phyloP scores from a whole-genome alignment of 2,888 invertebrate species.

The Drosophila conformis region DNA sequence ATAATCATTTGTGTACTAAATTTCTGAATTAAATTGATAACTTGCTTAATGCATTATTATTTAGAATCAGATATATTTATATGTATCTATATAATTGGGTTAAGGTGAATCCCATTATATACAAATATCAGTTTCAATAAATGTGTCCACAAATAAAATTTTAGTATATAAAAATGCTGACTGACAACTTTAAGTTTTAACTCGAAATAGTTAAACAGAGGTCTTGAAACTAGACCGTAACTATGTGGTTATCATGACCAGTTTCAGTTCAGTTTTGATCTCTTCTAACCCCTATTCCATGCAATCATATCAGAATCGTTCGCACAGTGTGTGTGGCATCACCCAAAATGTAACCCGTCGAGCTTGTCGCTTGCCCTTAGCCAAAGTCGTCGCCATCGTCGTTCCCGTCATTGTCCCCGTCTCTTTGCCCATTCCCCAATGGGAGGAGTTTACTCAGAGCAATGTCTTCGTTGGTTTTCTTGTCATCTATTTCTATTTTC shows the following conservation, averaged over 20 bases:
- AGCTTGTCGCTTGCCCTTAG: constrained; percentile 75
- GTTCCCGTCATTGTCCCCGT: constrained; percentile 13
- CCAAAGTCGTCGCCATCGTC: constrained; percentile 70
- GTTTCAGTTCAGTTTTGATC: neutral
- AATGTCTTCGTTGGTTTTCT: constrained; percentile 77
- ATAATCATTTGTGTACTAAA: neutral
- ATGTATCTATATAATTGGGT: neutral
- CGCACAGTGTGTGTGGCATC: constrained; percentile 47
- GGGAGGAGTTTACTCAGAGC: constrained; percentile 29
- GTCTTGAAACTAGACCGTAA: neutral
- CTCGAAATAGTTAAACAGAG: constrained; percentile 2
- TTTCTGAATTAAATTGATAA: neutral
- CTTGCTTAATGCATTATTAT: neutral
- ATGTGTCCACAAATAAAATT: neutral
- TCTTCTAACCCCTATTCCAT: neutral
- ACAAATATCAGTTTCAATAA: neutral
- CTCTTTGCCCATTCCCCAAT: constrained; percentile 21
- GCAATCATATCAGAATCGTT: constrained; percentile 20
- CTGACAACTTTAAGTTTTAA: neutral
- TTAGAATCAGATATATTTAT: neutral
- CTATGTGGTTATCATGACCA: constrained; percentile 21
- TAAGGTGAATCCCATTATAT: neutral
- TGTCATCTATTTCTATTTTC: constrained; percentile 80
- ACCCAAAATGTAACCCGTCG: constrained; percentile 63
- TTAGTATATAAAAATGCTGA: neutral